A percentile compares a stretch with the other conserved stretches of the same genome.
phyloP scores from a whole-genome alignment of 1,140 invertebrate species.

The Cotesia typhae region DNA sequence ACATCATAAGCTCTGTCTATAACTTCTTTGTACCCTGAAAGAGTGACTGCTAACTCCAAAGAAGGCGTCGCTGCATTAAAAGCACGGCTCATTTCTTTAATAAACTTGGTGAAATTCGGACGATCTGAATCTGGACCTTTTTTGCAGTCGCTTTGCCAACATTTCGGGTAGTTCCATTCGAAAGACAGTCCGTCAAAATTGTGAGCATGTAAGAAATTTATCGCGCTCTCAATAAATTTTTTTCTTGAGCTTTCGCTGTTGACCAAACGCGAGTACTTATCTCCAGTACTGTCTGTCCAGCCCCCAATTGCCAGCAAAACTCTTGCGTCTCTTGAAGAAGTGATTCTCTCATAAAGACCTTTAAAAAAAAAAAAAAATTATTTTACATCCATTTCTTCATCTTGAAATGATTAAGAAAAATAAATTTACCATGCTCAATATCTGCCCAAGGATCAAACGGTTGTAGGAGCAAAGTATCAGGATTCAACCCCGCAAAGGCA shows the following conservation, averaged over 20 bases:
- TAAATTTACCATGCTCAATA: conserved; percentile 80
- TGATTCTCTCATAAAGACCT: conserved; percentile 77
- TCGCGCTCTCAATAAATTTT: conserved; percentile 74
- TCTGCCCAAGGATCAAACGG: conserved; percentile 87
- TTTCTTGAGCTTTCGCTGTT: conserved; percentile 71
- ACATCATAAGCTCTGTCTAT: conserved; percentile 86
- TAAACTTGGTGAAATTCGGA: conserved; percentile 78
- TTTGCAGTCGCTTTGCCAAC: conserved; percentile 89
- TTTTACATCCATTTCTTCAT: background rate
- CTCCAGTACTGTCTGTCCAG: conserved; percentile 86
- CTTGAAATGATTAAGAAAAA: background rate
- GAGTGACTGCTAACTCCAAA: conserved; percentile 80
- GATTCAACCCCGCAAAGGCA: conserved; percentile 87
- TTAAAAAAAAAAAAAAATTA: conserved; percentile 30
- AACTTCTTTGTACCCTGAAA: conserved; percentile 90
- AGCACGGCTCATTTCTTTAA: conserved; percentile 81
- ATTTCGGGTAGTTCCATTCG: conserved; percentile 92
- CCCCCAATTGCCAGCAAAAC: conserved; percentile 86
- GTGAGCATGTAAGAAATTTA: conserved; percentile 76
- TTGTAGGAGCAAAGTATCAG: conserved; percentile 76
- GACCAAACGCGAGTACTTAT: conserved; percentile 84
- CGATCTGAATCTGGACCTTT: conserved; percentile 81
- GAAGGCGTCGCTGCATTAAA: conserved; percentile 75
- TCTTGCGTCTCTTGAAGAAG: conserved; percentile 71
- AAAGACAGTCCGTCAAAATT: conserved; percentile 85